Conservation (phyloP, 2,113 vertebrate species). For the Eptesicus fuscus region DNA sequence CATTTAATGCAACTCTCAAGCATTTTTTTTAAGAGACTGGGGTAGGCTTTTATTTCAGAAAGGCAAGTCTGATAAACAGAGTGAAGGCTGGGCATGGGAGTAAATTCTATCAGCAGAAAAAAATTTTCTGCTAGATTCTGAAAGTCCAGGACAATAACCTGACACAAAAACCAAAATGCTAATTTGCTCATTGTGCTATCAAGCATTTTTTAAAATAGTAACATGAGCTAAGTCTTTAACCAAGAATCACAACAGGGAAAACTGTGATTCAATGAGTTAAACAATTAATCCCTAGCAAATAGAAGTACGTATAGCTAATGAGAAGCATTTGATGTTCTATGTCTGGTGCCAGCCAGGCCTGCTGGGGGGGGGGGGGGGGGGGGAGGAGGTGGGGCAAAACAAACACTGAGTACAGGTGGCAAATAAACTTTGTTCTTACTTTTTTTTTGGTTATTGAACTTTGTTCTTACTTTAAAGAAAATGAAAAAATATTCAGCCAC, state of each 20-base stretch:
- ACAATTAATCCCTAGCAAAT: slow-evolving; percentile 10
- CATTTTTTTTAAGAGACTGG: neutral
- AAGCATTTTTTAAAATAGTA: neutral
- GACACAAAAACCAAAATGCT: neutral
- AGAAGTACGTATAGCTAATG: neutral
- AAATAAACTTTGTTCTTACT: slow-evolving; percentile 13
- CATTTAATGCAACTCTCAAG: slow-evolving; percentile 4
- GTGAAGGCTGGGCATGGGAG: neutral
- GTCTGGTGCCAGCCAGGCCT: neutral
- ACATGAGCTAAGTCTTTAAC: neutral
- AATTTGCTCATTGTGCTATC: neutral
- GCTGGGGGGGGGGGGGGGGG: neutral
- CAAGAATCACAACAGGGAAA: neutral
- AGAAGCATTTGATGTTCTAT: neutral
- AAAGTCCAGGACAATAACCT: neutral
- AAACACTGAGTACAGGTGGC: neutral
- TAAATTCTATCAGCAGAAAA: neutral
- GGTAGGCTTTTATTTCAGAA: neutral
- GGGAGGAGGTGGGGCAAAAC: neutral
- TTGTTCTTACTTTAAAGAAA: neutral
- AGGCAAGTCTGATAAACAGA: neutral
- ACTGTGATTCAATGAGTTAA: slow-evolving; percentile 27
- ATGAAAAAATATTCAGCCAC: neutral
- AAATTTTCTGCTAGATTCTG: neutral
- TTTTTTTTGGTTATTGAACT: neutral